Evolutionary conservation across 2,113 vertebrate species (phyloP).

Genomic region (Burhinus bistriatus): DNA sequence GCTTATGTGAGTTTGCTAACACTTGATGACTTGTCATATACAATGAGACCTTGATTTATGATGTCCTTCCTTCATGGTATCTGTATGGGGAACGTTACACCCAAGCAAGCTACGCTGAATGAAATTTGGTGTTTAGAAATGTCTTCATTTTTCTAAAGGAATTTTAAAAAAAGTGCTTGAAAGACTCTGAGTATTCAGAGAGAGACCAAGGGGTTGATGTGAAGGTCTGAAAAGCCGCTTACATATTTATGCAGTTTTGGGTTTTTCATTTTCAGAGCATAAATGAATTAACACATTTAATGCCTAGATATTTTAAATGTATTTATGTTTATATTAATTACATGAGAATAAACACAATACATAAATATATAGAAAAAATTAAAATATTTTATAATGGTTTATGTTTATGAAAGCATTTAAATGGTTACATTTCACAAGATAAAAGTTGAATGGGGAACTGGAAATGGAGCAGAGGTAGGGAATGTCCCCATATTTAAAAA

Average conservation of each 20-base stretch:
- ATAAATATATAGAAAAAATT: neutral
- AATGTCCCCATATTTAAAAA: neutral
- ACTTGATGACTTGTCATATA: neutral
- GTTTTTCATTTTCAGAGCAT: too few relatives aligned
- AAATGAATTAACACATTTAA: neutral
- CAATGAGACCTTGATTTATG: neutral
- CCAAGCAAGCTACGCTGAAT: neutral
- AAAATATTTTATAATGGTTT: too few relatives aligned
- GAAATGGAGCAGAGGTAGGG: neutral
- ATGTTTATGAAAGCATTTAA: neutral
- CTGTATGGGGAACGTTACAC: neutral
- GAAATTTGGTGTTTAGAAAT: neutral
- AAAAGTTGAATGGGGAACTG: neutral
- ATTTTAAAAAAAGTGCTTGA: neutral
- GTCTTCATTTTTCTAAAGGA: neutral
- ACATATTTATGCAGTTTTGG: too few relatives aligned
- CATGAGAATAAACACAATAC: neutral
- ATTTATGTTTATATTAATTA: neutral
- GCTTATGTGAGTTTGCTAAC: neutral
- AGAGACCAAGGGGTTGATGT: neutral
- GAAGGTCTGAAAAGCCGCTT: neutral
- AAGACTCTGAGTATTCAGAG: neutral
- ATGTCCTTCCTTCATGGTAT: neutral
- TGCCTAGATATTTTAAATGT: neutral
- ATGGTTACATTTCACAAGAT: neutral